Percentiles rank a stretch among this genome's conserved stretches.
Conservation (phyloP, 2,888 invertebrate species). For the Argyresthia albistria region DNA sequence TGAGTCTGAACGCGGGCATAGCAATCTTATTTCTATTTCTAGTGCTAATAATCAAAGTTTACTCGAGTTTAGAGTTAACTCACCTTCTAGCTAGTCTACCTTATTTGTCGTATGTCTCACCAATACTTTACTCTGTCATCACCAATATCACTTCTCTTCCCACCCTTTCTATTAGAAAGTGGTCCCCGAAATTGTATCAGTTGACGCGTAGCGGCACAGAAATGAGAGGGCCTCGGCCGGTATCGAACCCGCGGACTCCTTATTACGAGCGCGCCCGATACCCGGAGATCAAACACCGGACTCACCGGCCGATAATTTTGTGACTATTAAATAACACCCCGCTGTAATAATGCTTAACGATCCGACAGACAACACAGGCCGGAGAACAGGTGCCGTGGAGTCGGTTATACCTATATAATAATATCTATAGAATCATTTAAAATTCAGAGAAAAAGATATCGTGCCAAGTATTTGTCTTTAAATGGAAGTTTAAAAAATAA, state of each 20-base stretch:
- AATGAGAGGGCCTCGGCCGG: slow-evolving; percentile 1
- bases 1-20: no score
- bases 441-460: no score
- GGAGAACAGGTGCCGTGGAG: not conserved
- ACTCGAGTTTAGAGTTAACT: no score
- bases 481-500: no score
- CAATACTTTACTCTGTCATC: not conserved
- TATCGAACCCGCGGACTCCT: not conserved
- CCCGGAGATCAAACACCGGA: slow-evolving; percentile 8
- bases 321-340: slow-evolving; percentile 10
- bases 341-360: slow-evolving; percentile 11
- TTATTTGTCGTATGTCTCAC: not conserved
- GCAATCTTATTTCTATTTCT: no score
- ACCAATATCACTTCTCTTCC: not conserved
- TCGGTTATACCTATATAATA: not conserved
- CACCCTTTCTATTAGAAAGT: slow-evolving; percentile 1
- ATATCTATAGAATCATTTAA: no score
- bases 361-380: slow-evolving; percentile 3
- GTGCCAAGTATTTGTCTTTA: no score
- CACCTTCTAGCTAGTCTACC: no score
- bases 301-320: slow-evolving; percentile 8
- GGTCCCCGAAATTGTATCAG: not conserved
- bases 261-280: slow-evolving; percentile 2
- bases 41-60: no score
- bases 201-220: slow-evolving; percentile 1